Conservation (phyloP, 2,888 invertebrate genomes). For the Dione juno region DNA sequence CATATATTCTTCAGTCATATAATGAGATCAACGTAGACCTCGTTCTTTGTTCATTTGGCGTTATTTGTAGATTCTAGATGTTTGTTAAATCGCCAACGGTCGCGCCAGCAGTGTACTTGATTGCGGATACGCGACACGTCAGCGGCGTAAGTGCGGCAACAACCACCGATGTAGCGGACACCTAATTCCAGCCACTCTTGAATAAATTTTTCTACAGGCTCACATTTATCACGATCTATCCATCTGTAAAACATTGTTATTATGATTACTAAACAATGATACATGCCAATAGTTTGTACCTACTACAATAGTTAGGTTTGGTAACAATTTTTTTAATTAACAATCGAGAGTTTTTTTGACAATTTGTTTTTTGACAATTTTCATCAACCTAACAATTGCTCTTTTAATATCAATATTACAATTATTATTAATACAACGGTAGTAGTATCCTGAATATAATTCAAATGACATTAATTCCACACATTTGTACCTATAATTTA, state of each 20-base stretch:
- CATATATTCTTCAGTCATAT: constrained; percentile 15
- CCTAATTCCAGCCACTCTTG: constrained; percentile 92
- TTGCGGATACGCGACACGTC: constrained; percentile 90
- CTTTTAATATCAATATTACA: too few species aligned
- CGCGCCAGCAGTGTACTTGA: constrained; percentile 82
- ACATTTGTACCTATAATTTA: too few species aligned
- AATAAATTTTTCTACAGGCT: constrained; percentile 88
- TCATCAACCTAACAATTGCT: too few species aligned
- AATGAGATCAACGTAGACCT: constrained; percentile 5
- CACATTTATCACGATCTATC: constrained; percentile 88
- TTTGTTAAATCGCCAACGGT: constrained; percentile 64
- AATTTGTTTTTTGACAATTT: too few species aligned
- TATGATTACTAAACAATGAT: neutral
- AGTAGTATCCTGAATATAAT: too few species aligned
- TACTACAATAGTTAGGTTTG: neutral
- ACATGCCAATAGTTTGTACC: neutral
- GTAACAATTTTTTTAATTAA: too few species aligned
- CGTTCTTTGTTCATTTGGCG: constrained; percentile 23
- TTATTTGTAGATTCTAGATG: constrained; percentile 21
- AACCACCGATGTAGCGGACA: constrained; percentile 94
- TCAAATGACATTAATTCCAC: too few species aligned
- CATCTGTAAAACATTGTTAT: constrained; percentile 78
- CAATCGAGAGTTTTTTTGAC: too few species aligned
- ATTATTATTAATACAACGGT: too few species aligned
- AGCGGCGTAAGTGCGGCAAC: constrained; percentile 93